Evolutionary conservation across 2,888 invertebrate genomes (phyloP), one percentile per base, ranked within the genome.

Genomic region (Lasioglossum villosulum): DNA sequence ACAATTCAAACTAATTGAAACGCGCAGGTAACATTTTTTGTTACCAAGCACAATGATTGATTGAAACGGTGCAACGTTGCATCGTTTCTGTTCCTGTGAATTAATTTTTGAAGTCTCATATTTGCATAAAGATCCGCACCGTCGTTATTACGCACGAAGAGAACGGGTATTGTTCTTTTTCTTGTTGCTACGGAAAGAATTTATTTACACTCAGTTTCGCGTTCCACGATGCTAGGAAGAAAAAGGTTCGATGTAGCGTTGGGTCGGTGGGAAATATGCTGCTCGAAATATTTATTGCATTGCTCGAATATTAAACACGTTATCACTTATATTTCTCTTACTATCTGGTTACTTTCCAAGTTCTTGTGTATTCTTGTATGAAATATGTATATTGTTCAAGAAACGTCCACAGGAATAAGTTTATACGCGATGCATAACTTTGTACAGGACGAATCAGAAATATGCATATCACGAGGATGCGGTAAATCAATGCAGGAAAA

Each of bases 271-370:
- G 66, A 66, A 66, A 66, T 34, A 66, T 30, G 34, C 66, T 66
- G 34, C 66, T 30, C 30, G 34, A 34, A 66, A 34, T 66, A 66
- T 34, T 66, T 66, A 66, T 66, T 34, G 66, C 66, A 34, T 34
- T 16, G 34, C 66, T 66, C 66, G 34, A 66, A 66, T 66, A 34
- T 66, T 66, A 66, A 66, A 66, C 66, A 34, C 63, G 63, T 66
- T 66, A 66, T 34, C 66, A 66, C 34, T 30, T 66, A 66, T 34
- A 66, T 19, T 59, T 30, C 34, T 66, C 30, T 66, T 34, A 19
- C 66, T 19, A 34, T 1, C 16, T 3, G 34, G 66, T 66, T 66
- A 19, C 34, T 66, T 66, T 34, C 1, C 34, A 34, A 8, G 30
- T 66, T 34, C 34, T 34, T 66, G 52, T 52, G 52, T 10, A 52